Base-by-base conservation (phyloP, 2,888 invertebrate species). In the Pseudanteris insignis region DNA sequence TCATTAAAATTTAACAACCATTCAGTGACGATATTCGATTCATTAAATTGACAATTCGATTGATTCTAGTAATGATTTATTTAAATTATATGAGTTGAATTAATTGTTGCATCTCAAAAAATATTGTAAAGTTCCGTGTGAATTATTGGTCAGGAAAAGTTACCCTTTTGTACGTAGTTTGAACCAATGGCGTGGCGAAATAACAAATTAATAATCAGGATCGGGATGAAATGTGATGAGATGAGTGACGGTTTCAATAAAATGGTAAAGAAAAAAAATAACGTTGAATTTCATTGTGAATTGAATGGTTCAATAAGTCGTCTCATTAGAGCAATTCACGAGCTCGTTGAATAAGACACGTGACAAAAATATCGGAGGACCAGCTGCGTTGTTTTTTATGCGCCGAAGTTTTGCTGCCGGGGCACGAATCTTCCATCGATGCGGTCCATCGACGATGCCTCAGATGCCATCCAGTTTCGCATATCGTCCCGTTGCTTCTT, bases 401-500 rank as follows among this genome's bases (percentile, higher is more conserved):
- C n/a, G 15, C 14, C 36, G 15, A 46, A 44, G 34, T 40, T 33
- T 36, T 53, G 29, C 10, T 30, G 29, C 10, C 28, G 24, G 29
- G 33, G 24, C 50, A 38, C 46, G 26, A n/a, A 36, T 43, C 44
- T 47, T 58, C 34, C 53, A 58, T 63, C 63, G 63, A 63, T 58
- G 47, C 47, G 47, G 46, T 41, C 32, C 51, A 62, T 62, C 63
- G 63, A 21, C 63, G 57, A 57, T 55, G 46, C 33, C 46, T 40
- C 46, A 32, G 62, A 57, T 54, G 54, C 54, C 44, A 54, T 53
- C 54, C 38, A 53, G 63, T 53, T 58, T 63, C 57, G 53, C 63
- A 58, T 63, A 55, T 61, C 54, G 61, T 43, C 37, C 47, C 43
- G 32, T 53, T 57, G 41, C 33, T 57, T 47, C 57, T 48, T 55